Base-by-base conservation (phyloP, 1,140 invertebrate genomes). In the Glossosoma conforme region DNA sequence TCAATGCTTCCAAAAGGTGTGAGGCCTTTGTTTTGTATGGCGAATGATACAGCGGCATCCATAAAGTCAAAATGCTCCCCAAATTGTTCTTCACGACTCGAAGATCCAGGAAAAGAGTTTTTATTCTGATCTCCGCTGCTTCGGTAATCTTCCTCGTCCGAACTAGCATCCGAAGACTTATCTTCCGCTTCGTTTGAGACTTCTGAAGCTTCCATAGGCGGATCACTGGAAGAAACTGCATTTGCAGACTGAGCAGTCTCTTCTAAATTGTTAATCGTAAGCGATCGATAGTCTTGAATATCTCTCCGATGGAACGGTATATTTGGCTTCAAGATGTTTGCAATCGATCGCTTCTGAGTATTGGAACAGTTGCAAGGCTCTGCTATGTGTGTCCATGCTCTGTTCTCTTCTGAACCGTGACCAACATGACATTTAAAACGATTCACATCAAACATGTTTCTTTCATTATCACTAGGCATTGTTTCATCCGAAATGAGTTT, bases 11-110 rank as follows among this genome's bases (percentile, higher is more conserved):
- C 42, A 43, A 50, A 50, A 15, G 48, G 43, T 13, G 48, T 81
- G 4, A 85, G 65, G 19, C 83, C 83, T 63, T 84, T 85, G 58
- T 82, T 83, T 63, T 84, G 80, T 46, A 85, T 85, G 11, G 83
- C 83, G 56, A 80, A 82, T 19, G 78, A 75, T 8, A 85, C 80
- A 41, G 83, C 83, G 24, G 79, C 70, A 68, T 83, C 81, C 42
- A 85, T 59, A 60, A 85, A 82, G 58, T 83, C 78, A 62, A 62
- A 70, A 60, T 74, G 67, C 61, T 71, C 70, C 40, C 45, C 44
- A 40, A 48, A 55, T 35, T 44, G 48, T 25, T 55, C 44, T 30
- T 50, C 28, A 37, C 36, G 48, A 14, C 6, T 37, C 20, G 20
- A 36, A 30, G 18, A 24, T 22, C 25, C 21, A 17, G 25, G 32